These are phyloP conservation scores for Macquaria ambigua DNA, from an alignment of 2,113 vertebrate genomes.

Conservation along the genomic window DNA sequence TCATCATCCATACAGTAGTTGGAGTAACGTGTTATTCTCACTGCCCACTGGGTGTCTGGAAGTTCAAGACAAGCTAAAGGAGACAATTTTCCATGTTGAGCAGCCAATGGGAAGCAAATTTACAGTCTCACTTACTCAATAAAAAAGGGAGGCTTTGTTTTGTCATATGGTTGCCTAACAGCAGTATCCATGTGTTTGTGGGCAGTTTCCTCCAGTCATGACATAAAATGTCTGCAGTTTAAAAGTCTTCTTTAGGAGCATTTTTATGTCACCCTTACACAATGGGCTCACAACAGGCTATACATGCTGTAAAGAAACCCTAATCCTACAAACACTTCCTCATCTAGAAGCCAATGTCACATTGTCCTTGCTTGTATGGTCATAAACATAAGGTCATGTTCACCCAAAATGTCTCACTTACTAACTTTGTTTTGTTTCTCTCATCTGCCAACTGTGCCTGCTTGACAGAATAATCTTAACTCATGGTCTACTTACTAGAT, in stretches of 20 bases:
- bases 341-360: background rate
- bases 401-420: background rate
- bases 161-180: background rate
- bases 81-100: background rate
- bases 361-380: background rate
- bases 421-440: background rate
- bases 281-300: slow-evolving; percentile 4
- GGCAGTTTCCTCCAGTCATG: slow-evolving; percentile 11
- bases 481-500: too few species aligned
- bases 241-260: background rate
- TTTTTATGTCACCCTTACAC: background rate
- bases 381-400: background rate
- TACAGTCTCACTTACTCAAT: background rate
- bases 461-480: background rate
- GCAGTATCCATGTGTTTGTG: background rate
- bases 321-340: background rate
- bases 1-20: background rate
- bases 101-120: background rate
- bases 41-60: background rate
- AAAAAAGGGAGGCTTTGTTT: background rate
- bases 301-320: background rate
- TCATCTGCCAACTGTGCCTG: background rate
- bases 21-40: background rate
- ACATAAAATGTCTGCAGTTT: background rate
- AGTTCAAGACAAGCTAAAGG: background rate